phyloP scores from a whole-genome alignment of 1,140 invertebrate genomes.

The Pseudachorutes palmiensis region DNA sequence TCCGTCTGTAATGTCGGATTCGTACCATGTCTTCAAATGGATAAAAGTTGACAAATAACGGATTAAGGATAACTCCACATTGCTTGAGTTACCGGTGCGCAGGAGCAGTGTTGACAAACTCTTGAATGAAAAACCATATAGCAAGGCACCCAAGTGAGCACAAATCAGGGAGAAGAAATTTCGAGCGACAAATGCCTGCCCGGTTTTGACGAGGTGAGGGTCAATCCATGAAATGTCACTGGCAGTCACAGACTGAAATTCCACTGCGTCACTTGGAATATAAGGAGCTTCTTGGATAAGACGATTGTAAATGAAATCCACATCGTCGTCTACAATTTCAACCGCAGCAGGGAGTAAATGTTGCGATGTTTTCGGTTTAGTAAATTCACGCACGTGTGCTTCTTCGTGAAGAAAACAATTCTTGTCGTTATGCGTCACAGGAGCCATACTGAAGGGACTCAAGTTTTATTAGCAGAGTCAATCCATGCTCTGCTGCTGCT shows the following conservation, averaged over 20 bases:
- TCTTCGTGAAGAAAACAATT: neutral
- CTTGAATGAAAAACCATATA: constrained; percentile 22
- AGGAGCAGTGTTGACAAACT: constrained; percentile 18
- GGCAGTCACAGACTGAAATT: constrained; percentile 5
- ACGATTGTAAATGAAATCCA: constrained; percentile 17
- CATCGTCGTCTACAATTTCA: neutral
- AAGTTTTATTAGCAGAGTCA: neutral
- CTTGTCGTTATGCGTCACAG: neutral
- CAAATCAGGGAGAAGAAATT: constrained; percentile 13
- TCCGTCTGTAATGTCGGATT: neutral
- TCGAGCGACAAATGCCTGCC: neutral
- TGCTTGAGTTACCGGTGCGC: constrained; percentile 3
- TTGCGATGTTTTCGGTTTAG: no score
- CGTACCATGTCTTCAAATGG: constrained; percentile 14
- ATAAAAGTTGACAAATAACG: constrained; percentile 14
- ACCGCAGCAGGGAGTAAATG: no score
- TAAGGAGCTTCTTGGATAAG: constrained; percentile 27
- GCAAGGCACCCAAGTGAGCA: constrained; percentile 4
- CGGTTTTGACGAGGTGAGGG: neutral
- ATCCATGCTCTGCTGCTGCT: neutral
- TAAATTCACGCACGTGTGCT: neutral
- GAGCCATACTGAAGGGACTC: neutral
- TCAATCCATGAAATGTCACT: constrained; percentile 22
- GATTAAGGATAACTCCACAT: neutral
- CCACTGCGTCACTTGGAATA: constrained; percentile 18